These are phyloP conservation scores for Chloebia gouldiae DNA, from an alignment of 2,113 vertebrate genomes.

Conservation along the genomic window DNA sequence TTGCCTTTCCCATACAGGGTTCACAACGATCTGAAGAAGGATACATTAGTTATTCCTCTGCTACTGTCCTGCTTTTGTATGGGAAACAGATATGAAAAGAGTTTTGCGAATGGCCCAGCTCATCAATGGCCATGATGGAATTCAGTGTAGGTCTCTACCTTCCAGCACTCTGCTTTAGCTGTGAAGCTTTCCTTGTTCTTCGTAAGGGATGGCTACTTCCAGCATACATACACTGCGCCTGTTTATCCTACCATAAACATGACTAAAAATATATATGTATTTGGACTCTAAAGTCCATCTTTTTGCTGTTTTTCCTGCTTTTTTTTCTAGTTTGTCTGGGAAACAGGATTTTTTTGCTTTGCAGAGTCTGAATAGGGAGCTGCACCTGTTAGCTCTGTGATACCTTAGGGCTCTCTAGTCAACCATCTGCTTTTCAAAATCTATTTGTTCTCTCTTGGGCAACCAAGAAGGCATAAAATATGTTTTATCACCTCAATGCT, in stretches of 20 bases:
- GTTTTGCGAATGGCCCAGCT: not conserved
- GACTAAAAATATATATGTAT: not conserved
- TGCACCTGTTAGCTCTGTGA: not conserved
- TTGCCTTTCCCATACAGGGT: not conserved
- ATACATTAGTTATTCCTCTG: not conserved
- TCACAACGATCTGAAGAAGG: not conserved
- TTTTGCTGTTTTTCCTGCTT: not conserved
- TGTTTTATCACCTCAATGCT: slow-evolving; percentile 12
- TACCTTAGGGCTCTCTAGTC: slow-evolving; percentile 26
- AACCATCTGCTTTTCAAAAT: slow-evolving; percentile 56
- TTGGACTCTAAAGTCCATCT: not conserved
- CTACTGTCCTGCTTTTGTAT: not conserved
- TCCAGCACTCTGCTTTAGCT: not conserved
- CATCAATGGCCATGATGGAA: not conserved
- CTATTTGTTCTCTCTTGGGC: slow-evolving; percentile 22
- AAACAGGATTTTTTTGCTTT: not conserved
- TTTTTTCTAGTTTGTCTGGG: not conserved
- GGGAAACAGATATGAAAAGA: not conserved
- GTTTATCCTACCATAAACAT: not conserved
- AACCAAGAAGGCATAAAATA: slow-evolving; percentile 19
- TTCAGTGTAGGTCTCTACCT: not conserved
- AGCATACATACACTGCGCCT: not conserved
- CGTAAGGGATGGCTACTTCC: not conserved
- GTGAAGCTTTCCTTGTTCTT: not conserved
- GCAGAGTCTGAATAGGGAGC: not conserved